These are phyloP conservation scores for Drosophila aldrichi DNA, from an alignment of 2,888 invertebrate genomes.

Conservation along the genomic window DNA sequence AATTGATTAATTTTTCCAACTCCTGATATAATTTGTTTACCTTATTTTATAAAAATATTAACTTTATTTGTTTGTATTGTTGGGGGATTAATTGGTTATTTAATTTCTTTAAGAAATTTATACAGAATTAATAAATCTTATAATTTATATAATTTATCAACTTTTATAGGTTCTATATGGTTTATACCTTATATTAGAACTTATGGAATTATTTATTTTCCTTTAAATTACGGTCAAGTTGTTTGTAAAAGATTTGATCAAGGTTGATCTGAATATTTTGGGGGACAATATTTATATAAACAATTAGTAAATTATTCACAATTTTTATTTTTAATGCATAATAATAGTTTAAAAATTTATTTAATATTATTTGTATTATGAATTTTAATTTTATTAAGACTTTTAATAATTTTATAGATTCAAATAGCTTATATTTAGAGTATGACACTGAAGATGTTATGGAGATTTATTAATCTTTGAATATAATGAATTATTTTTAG, in stretches of 20 bases:
- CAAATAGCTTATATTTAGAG: conserved; percentile 84
- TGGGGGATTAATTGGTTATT: too few species aligned
- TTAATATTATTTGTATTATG: neutral
- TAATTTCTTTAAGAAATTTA: too few species aligned
- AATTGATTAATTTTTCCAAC: too few species aligned
- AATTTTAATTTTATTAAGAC: conserved; percentile 69
- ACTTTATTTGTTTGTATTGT: too few species aligned
- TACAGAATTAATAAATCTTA: too few species aligned
- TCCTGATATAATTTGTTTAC: too few species aligned
- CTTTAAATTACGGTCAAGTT: neutral
- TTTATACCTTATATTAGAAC: neutral
- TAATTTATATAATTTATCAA: neutral
- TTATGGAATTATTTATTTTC: neutral
- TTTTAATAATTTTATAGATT: conserved; percentile 69
- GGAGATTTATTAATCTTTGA: neutral
- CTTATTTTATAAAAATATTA: too few species aligned
- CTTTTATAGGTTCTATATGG: neutral
- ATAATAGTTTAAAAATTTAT: neutral
- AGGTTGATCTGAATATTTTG: too few species aligned
- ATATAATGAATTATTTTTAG: neutral
- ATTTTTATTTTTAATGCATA: too few species aligned
- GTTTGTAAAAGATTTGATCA: neutral
- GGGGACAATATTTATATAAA: too few species aligned
- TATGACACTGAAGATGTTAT: conserved; percentile 85
- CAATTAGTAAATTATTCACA: too few species aligned